A percentile compares a stretch with the other conserved stretches of the same genome.
These are phyloP conservation scores for Melipona quadrifasciata DNA, from an alignment of 1,140 invertebrate genomes.

Conservation along the genomic window DNA sequence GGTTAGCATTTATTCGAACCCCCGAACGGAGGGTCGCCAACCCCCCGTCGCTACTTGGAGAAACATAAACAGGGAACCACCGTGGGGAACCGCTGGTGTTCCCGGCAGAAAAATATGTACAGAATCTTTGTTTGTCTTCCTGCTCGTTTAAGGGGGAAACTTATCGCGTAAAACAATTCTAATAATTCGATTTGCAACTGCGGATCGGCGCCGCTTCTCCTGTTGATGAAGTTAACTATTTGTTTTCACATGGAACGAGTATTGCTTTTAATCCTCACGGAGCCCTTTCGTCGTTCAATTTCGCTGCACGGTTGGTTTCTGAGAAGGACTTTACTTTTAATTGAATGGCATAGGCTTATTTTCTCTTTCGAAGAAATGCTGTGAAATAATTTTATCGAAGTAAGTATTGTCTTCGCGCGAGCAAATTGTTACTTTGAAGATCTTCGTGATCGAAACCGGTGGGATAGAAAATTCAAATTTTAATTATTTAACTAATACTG, in stretches of 20 bases:
- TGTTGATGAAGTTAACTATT: not conserved
- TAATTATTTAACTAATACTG: too few relatives aligned
- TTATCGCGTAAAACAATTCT: conserved; percentile 15
- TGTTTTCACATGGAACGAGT: not conserved
- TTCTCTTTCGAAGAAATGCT: too few relatives aligned
- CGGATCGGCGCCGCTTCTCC: not conserved
- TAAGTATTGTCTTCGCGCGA: too few relatives aligned
- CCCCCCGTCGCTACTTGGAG: conserved; percentile 18
- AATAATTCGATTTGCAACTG: not conserved
- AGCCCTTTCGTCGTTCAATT: too few relatives aligned
- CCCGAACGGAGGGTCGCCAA: conserved; percentile 36
- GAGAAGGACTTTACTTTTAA: too few relatives aligned
- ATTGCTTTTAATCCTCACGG: not conserved
- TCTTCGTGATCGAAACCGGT: too few relatives aligned
- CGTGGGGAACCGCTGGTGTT: not conserved
- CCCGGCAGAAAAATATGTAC: conserved; percentile 43
- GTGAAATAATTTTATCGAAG: too few relatives aligned
- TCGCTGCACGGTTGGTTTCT: too few relatives aligned
- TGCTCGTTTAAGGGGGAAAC: not conserved
- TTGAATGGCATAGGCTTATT: too few relatives aligned
- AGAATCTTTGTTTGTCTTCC: conserved; percentile 21
- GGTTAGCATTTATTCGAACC: conserved; percentile 66
- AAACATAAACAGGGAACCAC: conserved; percentile 54
- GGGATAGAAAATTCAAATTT: too few relatives aligned
- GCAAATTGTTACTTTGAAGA: too few relatives aligned